These are phyloP conservation scores for Fragum sueziense DNA, from an alignment of 2,888 invertebrate species.

Conservation along the genomic window DNA sequence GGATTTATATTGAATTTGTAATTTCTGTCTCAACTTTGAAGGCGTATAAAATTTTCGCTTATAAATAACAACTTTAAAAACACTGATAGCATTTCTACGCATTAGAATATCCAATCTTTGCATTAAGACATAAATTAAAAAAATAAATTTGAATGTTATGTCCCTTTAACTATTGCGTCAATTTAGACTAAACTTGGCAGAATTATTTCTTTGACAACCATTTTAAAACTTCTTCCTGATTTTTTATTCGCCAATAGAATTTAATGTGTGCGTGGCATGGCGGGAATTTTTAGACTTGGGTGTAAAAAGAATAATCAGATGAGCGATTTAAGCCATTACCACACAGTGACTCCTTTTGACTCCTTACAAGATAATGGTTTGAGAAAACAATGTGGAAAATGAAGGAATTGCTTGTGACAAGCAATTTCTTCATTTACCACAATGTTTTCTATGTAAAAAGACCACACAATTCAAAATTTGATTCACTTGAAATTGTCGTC, in stretches of 20 bases:
- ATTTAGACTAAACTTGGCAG: too few relatives aligned
- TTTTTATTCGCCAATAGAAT: neutral
- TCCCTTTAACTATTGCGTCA: too few relatives aligned
- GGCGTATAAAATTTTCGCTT: neutral
- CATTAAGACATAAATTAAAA: too few relatives aligned
- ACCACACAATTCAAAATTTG: too few relatives aligned
- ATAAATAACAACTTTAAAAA: neutral
- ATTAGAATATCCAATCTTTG: too few relatives aligned
- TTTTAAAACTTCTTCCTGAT: neutral
- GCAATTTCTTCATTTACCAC: conserved; percentile 1
- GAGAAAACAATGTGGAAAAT: neutral
- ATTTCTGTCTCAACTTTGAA: too few relatives aligned
- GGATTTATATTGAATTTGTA: too few relatives aligned
- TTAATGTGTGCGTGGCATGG: neutral
- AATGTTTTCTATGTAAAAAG: neutral
- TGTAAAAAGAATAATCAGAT: neutral
- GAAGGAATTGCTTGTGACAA: neutral
- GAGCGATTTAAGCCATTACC: neutral
- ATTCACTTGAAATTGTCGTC: too few relatives aligned
- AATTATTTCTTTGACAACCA: neutral
- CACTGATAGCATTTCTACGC: too few relatives aligned
- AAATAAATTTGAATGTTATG: too few relatives aligned
- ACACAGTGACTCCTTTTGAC: neutral
- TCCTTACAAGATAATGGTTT: neutral
- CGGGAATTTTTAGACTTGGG: neutral